Percentiles rank a stretch among this genome's conserved stretches.
phyloP scores from a whole-genome alignment of 2,797 vertebrate genomes.

The Anguilla megastoma region DNA sequence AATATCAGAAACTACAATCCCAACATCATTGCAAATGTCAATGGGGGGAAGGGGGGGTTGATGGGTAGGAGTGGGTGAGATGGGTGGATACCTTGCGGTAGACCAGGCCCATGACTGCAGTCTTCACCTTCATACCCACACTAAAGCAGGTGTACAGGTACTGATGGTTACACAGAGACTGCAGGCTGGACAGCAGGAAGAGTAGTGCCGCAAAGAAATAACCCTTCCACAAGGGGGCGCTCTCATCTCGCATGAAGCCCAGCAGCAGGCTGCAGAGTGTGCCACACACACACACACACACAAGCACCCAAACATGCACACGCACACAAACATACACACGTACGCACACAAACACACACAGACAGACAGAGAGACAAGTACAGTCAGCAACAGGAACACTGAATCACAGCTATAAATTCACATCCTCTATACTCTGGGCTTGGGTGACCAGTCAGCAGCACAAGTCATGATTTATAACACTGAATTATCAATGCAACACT shows the following conservation, averaged over 20 bases:
- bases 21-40: background rate
- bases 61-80: background rate
- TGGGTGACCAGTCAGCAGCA: too few species aligned
- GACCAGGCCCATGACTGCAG: conserved; percentile 80
- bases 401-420: background rate
- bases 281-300: background rate
- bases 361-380: background rate
- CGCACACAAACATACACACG: too few species aligned
- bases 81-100: conserved; percentile 82
- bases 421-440: background rate
- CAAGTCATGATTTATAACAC: too few species aligned
- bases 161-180: conserved; percentile 81
- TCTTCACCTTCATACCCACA: conserved; percentile 80
- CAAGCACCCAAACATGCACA: too few species aligned
- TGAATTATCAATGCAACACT: too few species aligned
- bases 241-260: conserved; percentile 70
- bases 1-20: background rate
- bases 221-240: conserved; percentile 76
- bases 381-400: background rate
- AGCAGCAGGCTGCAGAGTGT: conserved; percentile 73
- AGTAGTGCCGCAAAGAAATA: conserved; percentile 73
- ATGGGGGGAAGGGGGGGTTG: background rate
- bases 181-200: conserved; percentile 79
- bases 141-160: conserved; percentile 80
- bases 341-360: too few species aligned